Base-by-base conservation (phyloP, 2,888 invertebrate species). In the Melipona beecheii region DNA sequence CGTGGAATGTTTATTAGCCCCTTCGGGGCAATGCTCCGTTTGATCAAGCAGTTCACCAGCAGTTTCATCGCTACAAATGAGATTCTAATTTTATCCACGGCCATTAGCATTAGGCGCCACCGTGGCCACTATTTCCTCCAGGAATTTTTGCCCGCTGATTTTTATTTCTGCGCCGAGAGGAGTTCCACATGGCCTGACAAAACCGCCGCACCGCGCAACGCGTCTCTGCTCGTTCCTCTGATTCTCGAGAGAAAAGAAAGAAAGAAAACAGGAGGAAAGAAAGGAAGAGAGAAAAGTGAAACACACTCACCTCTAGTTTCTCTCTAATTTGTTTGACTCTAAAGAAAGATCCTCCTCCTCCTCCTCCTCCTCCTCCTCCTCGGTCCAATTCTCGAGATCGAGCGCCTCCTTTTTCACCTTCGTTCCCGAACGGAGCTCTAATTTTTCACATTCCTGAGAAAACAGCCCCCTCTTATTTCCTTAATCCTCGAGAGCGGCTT, bases 11-110 rank as follows among this genome's bases (percentile, higher is more conserved):
- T 80, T 80, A 78, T 80, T 80, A 71, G 70, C 65, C 24, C 56
- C 62, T n/a, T 49, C 24, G 13, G 27, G 27, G 21, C 43, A 58
- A 50, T 54, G 56, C 24, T 66, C 27, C 54, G 58, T 17, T 65
- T 70, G 65, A 80, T 80, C 71, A 52, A 78, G 66, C n/a, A n/a
- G n/a, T n/a, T n/a, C n/a, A 1, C 27, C 27, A 27, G 27, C 27
- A 27, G 27, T 27, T 27, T 27, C 27, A 27, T 71, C 58, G n/a
- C 65, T 64, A 70, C 71, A 31, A 78, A 71, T 71, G 58, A 71
- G 58, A 71, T 74, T 78, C 80, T 80, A 80, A 80, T 80, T 80
- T 80, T 71, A 52, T 58, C 71, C 17, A 36, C 65, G 80, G 24
- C 78, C 27, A 80, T 27, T 58, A 56, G 43, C 58, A 24, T 5